Evolutionary conservation across 2,113 vertebrate genomes (phyloP).

Genomic region (Odontesthes bonariensis): DNA sequence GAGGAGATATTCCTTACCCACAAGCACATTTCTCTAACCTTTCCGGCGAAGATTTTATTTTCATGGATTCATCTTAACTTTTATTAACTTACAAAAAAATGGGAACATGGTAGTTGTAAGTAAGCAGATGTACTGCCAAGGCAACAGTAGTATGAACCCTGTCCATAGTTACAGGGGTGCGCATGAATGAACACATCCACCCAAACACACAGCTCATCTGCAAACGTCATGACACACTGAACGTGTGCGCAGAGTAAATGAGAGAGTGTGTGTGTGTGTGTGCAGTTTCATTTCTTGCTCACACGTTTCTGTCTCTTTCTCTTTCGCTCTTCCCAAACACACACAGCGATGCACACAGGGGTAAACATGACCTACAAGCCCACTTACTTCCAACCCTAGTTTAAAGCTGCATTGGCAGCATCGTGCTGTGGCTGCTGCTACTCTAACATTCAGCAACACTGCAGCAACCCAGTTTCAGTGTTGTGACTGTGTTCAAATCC

Average conservation of each 20-base stretch:
- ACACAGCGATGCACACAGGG: slow-evolving; percentile 36
- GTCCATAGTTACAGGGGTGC: slow-evolving; percentile 14
- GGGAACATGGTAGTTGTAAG: not conserved
- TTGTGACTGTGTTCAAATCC: slow-evolving; percentile 65
- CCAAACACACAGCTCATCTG: slow-evolving; percentile 54
- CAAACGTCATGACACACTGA: slow-evolving; percentile 48
- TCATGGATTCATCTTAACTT: not conserved
- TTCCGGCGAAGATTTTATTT: slow-evolving; percentile 24
- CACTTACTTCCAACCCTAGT: slow-evolving; percentile 69
- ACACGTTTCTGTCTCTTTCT: slow-evolving; percentile 17
- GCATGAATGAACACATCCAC: slow-evolving; percentile 44
- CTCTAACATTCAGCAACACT: slow-evolving; percentile 38
- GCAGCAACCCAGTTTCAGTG: slow-evolving; percentile 60
- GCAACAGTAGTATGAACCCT: slow-evolving; percentile 28
- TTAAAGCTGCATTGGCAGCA: slow-evolving; percentile 50
- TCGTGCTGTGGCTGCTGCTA: slow-evolving; percentile 23
- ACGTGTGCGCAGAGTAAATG: slow-evolving; percentile 55
- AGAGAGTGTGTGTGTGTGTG: slow-evolving; percentile 21
- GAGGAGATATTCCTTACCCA: slow-evolving; percentile 14
- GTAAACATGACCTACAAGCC: slow-evolving; percentile 77
- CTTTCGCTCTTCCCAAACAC: not conserved
- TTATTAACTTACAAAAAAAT: not conserved
- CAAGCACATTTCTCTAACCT: slow-evolving; percentile 33
- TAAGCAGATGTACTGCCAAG: slow-evolving; percentile 36
- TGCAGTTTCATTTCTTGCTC: slow-evolving; percentile 51